Base-by-base conservation (phyloP, 2,888 invertebrate species). In the Lycophotia porphyrea region DNA sequence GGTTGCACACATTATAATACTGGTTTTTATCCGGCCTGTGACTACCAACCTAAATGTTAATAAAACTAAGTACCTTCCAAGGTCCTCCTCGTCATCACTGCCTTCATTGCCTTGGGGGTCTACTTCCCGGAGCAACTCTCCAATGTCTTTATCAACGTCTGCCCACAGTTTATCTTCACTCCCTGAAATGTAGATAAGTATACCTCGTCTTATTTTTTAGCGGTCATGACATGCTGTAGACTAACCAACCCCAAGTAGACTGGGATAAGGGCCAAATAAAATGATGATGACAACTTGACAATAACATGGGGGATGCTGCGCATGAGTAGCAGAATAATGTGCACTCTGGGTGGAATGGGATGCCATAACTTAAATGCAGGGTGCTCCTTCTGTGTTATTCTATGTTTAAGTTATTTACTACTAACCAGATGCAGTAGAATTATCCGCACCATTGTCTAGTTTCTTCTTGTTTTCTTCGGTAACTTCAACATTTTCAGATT, bases 131-230 rank as follows among this genome's bases (percentile, higher is more conserved):
- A 98, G 94, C 72, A 98, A 95, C 89, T 98, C 98, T 9, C 98
- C 98, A 79, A 98, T 96, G 92, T 98, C 98, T 90, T 98, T 98
- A 91, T 98, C 98, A 47, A 98, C 98, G 92, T 98, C 98, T 42
- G 98, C 98, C 98, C 98, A 98, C 74, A 98, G 90, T 89, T 98
- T 98, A 87, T 98, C 98, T 87, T 97, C 97, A 78, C 95, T 97
- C 47, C 95, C 97, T 94, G 81, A 36, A 49, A 47, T 47, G 47
- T 47, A 47, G 24, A 49, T 24, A 24, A 49, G 24, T 24, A 49
- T 49, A 24, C 49, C 24, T 24, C 9, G 24, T 49, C n/a, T 52
- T 52, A 52, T 52, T 31, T 58, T 55, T 55, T 55, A 27, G 15
- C 15, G 4, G 11, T 15, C 27, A 27, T 55, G 55, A 55, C 2